Base-by-base conservation (phyloP, 2,113 vertebrate genomes). In the Nyctibius bracteatus region DNA sequence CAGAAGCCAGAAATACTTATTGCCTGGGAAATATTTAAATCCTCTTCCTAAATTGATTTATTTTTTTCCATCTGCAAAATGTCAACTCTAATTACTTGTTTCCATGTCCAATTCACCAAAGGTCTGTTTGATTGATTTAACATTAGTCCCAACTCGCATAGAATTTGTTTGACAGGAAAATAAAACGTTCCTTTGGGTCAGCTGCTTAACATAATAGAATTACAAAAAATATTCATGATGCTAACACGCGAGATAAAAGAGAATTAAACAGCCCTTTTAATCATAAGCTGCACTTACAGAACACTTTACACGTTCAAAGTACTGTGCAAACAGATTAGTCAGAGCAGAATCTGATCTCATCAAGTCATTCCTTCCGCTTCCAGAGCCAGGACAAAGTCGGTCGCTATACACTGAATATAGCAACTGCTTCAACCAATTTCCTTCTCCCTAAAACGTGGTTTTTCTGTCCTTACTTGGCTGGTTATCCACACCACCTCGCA, bases 281-380 rank as follows among this genome's bases (percentile, higher is more conserved):
- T 74, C 80, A 67, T 39, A 81, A 95, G 61, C 77, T 95, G 83
- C 86, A 92, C 93, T 95, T 95, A 91, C 9, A 66, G 88, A 92
- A 86, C 62, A 39, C 61, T 91, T 94, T 41, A 58, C 57, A 35
- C 49, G 68, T 91, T 91, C 83, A 74, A 79, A 92, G 89, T 52
- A 51, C 83, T 61, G 89, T 55, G 73, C 86, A 91, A 91, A 92
- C 82, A 91, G 83, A 93, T 92, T 41, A 86, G 55, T n/a, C 83
- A 81, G 86, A 74, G 66, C 68, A 78, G 75, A 67, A 52, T 41
- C 77, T 80, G 74, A 94, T 49, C 82, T 88, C 78, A 83, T 68
- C 92, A 61, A 75, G 66, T 43, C 74, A 81, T 55, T 97, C 70
- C 81, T 82, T 39, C 90, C 5, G 7, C 70, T 59, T 31, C 52